These are phyloP conservation scores for Lipotes vexillifer DNA, from an alignment of 2,113 vertebrate species.

Conservation along the genomic window DNA sequence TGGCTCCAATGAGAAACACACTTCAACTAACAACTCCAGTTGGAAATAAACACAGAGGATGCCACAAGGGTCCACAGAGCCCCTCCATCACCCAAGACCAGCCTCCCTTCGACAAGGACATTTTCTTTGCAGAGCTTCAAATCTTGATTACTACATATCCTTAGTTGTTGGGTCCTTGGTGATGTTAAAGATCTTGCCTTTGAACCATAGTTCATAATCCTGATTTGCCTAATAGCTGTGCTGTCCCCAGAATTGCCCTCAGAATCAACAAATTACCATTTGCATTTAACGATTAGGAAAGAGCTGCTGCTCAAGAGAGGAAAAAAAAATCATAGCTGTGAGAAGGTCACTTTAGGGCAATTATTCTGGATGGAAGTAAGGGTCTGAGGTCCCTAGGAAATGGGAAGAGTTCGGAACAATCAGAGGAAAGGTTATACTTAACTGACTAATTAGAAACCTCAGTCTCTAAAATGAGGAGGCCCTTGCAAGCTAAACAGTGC, in stretches of 20 bases:
- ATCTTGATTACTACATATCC: not conserved
- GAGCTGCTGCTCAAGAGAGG: not conserved
- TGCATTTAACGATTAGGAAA: conserved; percentile 30
- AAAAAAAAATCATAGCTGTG: not conserved
- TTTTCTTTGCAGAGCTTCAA: not conserved
- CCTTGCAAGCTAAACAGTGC: not conserved
- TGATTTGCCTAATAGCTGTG: not conserved
- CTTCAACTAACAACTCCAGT: not conserved
- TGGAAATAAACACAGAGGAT: not conserved
- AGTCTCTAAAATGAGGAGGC: not conserved
- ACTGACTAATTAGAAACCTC: conserved; percentile 37
- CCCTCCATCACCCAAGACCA: not conserved
- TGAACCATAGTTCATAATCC: not conserved
- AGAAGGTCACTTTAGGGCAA: not conserved
- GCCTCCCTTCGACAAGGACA: not conserved
- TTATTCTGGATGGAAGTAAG: not conserved
- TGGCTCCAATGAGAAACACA: conserved; percentile 8
- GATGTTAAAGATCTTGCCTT: not conserved
- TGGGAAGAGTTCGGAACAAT: not conserved
- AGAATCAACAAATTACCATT: not conserved
- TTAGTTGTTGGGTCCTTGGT: not conserved
- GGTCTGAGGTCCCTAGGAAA: not conserved
- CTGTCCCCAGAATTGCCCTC: not conserved
- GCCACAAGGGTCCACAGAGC: not conserved
- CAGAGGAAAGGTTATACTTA: not conserved